Conservation (phyloP, 2,888 invertebrate species). For the Erannis defoliaria region DNA sequence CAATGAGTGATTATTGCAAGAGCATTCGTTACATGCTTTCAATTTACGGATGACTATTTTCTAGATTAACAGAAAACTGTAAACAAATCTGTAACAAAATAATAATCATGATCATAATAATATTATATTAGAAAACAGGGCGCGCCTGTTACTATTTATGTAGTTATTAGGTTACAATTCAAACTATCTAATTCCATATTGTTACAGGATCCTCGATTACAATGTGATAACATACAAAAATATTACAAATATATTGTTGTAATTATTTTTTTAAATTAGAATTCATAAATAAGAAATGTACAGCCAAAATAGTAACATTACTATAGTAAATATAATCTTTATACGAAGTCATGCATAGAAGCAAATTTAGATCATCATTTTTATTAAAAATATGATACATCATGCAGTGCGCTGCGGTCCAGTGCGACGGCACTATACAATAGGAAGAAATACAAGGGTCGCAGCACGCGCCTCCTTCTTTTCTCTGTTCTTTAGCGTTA, state of each 20-base stretch:
- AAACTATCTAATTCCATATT: not conserved
- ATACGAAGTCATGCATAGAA: slow-evolving; percentile 27
- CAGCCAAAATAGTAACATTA: slow-evolving; percentile 32
- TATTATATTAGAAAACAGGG: not conserved
- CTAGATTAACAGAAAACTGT: not conserved
- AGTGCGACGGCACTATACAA: not conserved
- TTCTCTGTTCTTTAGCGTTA: not conserved
- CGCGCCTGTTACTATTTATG: not conserved
- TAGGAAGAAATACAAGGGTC: not conserved
- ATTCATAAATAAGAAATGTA: slow-evolving; percentile 38
- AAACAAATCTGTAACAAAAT: not conserved
- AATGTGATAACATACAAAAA: slow-evolving; percentile 23
- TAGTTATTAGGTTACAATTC: not conserved
- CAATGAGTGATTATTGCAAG: not conserved
- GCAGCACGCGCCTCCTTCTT: not conserved
- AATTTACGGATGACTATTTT: not conserved
- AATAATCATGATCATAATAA: not conserved
- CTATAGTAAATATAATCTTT: slow-evolving; percentile 25
- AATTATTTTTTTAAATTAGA: slow-evolving; percentile 26
- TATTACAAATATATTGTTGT: slow-evolving; percentile 17
- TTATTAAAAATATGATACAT: slow-evolving; percentile 57
- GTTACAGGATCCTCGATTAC: not conserved
- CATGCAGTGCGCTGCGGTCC: slow-evolving; percentile 35
- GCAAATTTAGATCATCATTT: slow-evolving; percentile 32
- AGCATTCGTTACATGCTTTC: not conserved